Percentiles rank a stretch among this genome's conserved stretches.
phyloP scores from a whole-genome alignment of 2,888 invertebrate genomes.

The Unio pictorum region DNA sequence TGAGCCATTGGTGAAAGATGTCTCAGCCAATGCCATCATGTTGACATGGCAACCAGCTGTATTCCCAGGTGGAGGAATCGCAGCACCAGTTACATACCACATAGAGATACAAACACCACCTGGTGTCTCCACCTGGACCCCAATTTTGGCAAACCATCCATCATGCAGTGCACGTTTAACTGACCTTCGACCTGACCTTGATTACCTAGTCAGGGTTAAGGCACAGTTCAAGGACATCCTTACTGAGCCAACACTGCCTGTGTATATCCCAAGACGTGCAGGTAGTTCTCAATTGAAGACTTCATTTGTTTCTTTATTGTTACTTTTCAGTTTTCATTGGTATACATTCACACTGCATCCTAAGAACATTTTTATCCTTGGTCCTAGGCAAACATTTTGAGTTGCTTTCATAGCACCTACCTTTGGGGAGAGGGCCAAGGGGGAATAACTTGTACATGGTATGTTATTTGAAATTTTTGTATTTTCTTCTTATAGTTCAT shows the following conservation, averaged over 20 bases:
- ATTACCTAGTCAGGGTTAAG: slow-evolving; percentile 94
- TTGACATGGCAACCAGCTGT: slow-evolving; percentile 97
- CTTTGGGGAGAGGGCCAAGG: no score
- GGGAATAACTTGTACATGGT: no score
- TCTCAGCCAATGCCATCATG: slow-evolving; percentile 92
- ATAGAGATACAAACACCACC: slow-evolving; percentile 83
- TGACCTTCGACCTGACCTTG: slow-evolving; percentile 74
- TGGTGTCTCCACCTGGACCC: slow-evolving; percentile 58
- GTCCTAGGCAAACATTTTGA: no score
- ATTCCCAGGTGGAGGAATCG: slow-evolving; percentile 77
- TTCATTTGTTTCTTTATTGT: no score
- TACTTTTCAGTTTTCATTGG: no score
- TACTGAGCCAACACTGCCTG: slow-evolving; percentile 91
- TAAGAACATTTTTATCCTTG: no score
- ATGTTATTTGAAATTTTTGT: no score
- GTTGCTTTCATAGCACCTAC: no score
- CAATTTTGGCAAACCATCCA: slow-evolving; percentile 51
- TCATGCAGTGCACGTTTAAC: slow-evolving; percentile 45
- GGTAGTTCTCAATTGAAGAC: slow-evolving; percentile 33
- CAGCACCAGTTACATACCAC: slow-evolving; percentile 91
- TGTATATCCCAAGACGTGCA: slow-evolving; percentile 57
- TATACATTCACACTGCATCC: no score
- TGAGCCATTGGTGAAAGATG: slow-evolving; percentile 91
- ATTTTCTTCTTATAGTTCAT: no score
- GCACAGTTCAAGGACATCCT: slow-evolving; percentile 97